These are phyloP conservation scores for Trichogramma evanescens DNA, from an alignment of 2,888 invertebrate species.

Conservation along the genomic window DNA sequence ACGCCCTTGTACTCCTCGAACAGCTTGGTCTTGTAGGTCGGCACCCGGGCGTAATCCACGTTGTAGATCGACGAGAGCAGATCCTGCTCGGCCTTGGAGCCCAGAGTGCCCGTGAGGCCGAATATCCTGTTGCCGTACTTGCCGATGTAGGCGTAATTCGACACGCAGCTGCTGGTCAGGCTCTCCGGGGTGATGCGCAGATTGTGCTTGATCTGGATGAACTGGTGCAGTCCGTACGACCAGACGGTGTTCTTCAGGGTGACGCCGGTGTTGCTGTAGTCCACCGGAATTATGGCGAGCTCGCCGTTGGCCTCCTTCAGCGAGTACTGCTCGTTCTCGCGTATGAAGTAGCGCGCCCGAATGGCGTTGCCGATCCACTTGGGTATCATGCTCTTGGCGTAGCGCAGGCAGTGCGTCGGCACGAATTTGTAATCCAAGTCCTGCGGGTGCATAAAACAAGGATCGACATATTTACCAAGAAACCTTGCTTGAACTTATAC, in stretches of 20 bases:
- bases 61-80: slow-evolving; percentile 32
- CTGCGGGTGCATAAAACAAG: too few relatives aligned
- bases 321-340: slow-evolving; percentile 33
- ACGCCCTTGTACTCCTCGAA: slow-evolving; percentile 27
- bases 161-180: slow-evolving; percentile 42
- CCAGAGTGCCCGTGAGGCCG: slow-evolving; percentile 45
- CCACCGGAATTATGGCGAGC: slow-evolving; percentile 33
- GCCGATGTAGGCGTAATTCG: slow-evolving; percentile 31
- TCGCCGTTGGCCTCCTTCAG: slow-evolving; percentile 27
- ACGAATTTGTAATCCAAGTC: slow-evolving; percentile 17
- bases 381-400: slow-evolving; percentile 16
- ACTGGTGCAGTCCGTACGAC: slow-evolving; percentile 44
- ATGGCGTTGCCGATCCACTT: slow-evolving; percentile 30
- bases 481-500: too few relatives aligned
- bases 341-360: slow-evolving; percentile 31
- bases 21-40: slow-evolving; percentile 31
- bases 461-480: too few relatives aligned
- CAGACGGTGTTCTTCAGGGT: slow-evolving; percentile 40
- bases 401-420: slow-evolving; percentile 15
- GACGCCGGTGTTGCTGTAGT: slow-evolving; percentile 39
- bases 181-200: slow-evolving; percentile 33
- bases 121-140: slow-evolving; percentile 28
- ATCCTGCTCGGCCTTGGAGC: slow-evolving; percentile 33
- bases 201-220: slow-evolving; percentile 44
- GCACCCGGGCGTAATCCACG: slow-evolving; percentile 36